Base-by-base conservation (phyloP, 1,140 invertebrate genomes). In the Drosophila mauritiana region DNA sequence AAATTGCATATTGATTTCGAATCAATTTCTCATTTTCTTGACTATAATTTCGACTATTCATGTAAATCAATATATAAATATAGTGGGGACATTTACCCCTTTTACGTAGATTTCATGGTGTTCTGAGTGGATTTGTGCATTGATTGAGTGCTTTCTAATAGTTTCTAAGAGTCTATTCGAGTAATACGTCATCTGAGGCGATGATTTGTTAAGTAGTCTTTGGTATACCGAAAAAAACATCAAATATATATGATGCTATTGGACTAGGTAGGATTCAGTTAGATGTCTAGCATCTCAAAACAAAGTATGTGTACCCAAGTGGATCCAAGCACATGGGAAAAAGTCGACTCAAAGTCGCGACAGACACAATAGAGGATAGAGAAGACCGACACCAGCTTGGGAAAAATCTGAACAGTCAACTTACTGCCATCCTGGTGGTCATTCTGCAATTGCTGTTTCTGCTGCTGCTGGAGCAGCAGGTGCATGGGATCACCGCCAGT, bases 351-450 rank as follows among this genome's bases (percentile, higher is more conserved):
- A 31, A 31, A 31, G 48, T 20, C 40, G 22, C 31, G 37, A 20
- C 36, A 31, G 46, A 31, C 48, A 42, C 39, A 68, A 48, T 34
- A 54, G 11, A 45, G 27, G 31, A 61, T 27, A 43, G 34, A 25
- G n/a, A 15, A 22, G 10, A 54, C 68, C 64, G 49, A 51, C 74
- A 83, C 64, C 74, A 25, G 37, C 36, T 37, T 40, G 37, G n/a
- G 1, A 36, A 36, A 31, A 15, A 34, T 70, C 22, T 34, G 36
- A 48, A 46, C 22, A 31, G 75, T 46, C 81, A 93, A 95, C 94
- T 94, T 94, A 95, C 94, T 93, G 93, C 93, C 93, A 88, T 93
- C 93, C 89, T 93, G 93, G 68, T 91, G 82, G 72, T 92, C 91
- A 72, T 73, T 85, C 58, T 91, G 93, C 63, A 90, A 73, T 46